A percentile compares a stretch with the other conserved stretches of the same genome.
phyloP scores from a whole-genome alignment of 2,797 vertebrate genomes.

The Sebastes vulpes region DNA sequence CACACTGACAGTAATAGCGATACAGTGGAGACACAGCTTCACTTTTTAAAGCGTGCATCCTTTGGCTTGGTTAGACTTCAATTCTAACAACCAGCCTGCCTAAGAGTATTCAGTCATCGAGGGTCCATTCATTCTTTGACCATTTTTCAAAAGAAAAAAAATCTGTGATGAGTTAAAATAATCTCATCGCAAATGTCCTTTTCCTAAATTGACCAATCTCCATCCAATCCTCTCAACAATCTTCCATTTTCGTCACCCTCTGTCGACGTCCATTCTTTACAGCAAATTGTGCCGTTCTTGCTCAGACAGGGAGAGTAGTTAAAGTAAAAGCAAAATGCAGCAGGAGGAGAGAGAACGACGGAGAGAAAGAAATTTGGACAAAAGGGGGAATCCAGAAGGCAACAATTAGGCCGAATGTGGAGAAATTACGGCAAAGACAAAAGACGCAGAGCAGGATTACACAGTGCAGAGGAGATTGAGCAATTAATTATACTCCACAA shows the following conservation, averaged over 20 bases:
- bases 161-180: background rate
- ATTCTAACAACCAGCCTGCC: background rate
- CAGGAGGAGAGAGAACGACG: background rate
- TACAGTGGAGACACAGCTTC: background rate
- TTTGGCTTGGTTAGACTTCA: background rate
- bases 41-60: background rate
- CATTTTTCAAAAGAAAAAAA: background rate
- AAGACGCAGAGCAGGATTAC: conserved; percentile 67
- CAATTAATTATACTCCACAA: conserved; percentile 76
- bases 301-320: conserved; percentile 21
- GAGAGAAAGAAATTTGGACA: conserved; percentile 20
- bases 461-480: conserved; percentile 67
- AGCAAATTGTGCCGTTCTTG: conserved; percentile 11
- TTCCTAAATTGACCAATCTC: conserved; percentile 3
- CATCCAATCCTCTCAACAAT: background rate
- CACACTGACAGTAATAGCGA: background rate
- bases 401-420: conserved; percentile 72
- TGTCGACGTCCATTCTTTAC: background rate
- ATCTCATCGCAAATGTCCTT: background rate
- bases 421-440: conserved; percentile 69
- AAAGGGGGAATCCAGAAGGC: conserved; percentile 61
- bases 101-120: background rate
- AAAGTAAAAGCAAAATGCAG: conserved; percentile 43
- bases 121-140: background rate
- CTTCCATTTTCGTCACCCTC: background rate